Evolutionary conservation across 2,797 vertebrate genomes (phyloP).

Genomic region (Lepidocolaptes lacrymiger): DNA sequence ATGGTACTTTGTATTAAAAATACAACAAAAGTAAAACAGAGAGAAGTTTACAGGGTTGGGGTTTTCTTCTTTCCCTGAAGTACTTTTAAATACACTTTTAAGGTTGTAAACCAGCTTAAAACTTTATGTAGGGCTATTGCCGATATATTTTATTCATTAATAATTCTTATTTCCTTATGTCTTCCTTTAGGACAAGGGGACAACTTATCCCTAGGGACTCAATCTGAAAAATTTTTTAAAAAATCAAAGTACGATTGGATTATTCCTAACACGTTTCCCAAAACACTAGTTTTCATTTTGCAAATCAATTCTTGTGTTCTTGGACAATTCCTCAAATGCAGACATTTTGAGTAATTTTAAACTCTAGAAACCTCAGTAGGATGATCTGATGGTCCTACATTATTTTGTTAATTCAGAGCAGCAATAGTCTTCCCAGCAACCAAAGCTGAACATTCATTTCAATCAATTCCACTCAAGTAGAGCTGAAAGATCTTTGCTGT

Average conservation of each 20-base stretch:
- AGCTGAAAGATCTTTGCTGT: background rate
- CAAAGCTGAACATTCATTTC: background rate
- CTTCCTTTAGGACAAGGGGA: background rate
- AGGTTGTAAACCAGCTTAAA: background rate
- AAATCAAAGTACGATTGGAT: background rate
- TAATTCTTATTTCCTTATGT: background rate
- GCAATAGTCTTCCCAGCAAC: background rate
- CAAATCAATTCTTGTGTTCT: background rate
- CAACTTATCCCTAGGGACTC: background rate
- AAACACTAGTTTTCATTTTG: background rate
- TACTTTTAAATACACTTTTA: background rate
- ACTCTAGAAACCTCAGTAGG: background rate
- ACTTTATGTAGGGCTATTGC: background rate
- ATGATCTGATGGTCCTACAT: background rate
- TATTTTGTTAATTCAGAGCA: background rate
- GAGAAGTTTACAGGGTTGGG: rapidly evolving
- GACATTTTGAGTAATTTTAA: background rate
- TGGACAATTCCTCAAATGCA: background rate
- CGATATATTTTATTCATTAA: background rate
- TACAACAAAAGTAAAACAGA: background rate
- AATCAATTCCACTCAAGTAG: background rate
- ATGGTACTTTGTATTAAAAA: background rate
- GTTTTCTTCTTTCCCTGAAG: background rate
- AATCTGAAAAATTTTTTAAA: background rate
- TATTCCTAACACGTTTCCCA: background rate